phyloP scores from a whole-genome alignment of 2,113 vertebrate species.

The Gymnobelideus leadbeateri region DNA sequence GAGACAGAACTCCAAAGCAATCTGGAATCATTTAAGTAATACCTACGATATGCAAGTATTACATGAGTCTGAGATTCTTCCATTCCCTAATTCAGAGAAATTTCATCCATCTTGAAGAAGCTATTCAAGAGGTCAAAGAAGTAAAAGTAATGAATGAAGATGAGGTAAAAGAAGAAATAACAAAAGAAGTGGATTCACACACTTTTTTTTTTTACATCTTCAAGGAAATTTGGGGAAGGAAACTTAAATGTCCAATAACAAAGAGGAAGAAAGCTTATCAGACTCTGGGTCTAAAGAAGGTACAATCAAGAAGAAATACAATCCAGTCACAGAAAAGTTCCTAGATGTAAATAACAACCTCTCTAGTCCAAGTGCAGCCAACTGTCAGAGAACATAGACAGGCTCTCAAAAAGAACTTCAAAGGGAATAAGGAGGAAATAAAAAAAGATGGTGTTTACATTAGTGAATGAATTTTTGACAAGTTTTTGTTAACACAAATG shows the following conservation, averaged over 20 bases:
- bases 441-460: neutral
- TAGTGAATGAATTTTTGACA: neutral
- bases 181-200: no score
- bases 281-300: conserved; percentile 90
- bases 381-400: conserved; percentile 84
- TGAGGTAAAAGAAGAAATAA: no score
- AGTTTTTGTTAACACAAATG: neutral
- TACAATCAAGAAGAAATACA: conserved; percentile 94
- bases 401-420: neutral
- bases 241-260: conserved; percentile 82
- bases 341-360: conserved; percentile 93
- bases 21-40: conserved; percentile 97
- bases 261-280: conserved; percentile 90
- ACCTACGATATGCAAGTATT: conserved; percentile 98
- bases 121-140: no score
- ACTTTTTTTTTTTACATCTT: no score
- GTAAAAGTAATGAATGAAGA: no score
- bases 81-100: no score
- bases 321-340: conserved; percentile 92
- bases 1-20: conserved; percentile 94
- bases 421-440: neutral
- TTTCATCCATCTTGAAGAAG: no score
- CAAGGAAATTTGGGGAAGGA: no score
- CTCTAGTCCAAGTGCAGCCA: conserved; percentile 93
- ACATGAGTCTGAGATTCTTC: no score